Base-by-base conservation (phyloP, 2,797 vertebrate genomes). In the Petrocephalus sullivani region DNA sequence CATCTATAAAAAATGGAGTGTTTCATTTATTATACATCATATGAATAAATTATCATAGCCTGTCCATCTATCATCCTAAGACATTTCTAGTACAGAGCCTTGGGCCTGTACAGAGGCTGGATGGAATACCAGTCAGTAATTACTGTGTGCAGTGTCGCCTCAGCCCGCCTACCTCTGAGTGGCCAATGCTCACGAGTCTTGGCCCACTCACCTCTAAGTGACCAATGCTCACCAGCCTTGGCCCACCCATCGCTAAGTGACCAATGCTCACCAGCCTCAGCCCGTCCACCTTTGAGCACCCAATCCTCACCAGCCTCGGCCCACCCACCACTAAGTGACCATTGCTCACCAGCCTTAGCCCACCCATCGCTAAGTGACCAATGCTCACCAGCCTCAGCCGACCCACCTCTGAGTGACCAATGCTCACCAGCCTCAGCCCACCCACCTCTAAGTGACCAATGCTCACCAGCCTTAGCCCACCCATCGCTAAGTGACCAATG, bases 391-490 rank as follows among this genome's bases (percentile, higher is more conserved):
- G 95, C 95, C 91, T 96, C n/a, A n/a, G n/a, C 97, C 87, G 0
- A 21, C 92, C 90, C 0, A 95, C 90, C 93, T 90, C 90, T 97
- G 93, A 97, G 96, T 97, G 93, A 91, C 96, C 96, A 53, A 0
- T 53, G 91, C 96, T 94, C 91, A 97, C 96, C 67, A 97, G 96
- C 85, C 91, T 96, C 92, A 28, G 97, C 97, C 87, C 97, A n/a
- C 92, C 90, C 0, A 95, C 90, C 93, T 90, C 90, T 96, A 93
- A 97, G 96, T 96, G 93, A 91, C 96, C 96, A 60, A 1, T 7
- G 91, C 96, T 94, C 91, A 97, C 96, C 96, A 49, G 95, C 95
- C 91, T 96, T 92, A 23, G 97, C 97, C 87, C 96, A n/a, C 92
- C 90, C 0, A 95, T 90, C 93, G 90, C 90, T 97, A 92, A 97